These are phyloP conservation scores for Xiphorhynchus erythropygius DNA, from an alignment of 2,797 vertebrate species.

Conservation along the genomic window DNA sequence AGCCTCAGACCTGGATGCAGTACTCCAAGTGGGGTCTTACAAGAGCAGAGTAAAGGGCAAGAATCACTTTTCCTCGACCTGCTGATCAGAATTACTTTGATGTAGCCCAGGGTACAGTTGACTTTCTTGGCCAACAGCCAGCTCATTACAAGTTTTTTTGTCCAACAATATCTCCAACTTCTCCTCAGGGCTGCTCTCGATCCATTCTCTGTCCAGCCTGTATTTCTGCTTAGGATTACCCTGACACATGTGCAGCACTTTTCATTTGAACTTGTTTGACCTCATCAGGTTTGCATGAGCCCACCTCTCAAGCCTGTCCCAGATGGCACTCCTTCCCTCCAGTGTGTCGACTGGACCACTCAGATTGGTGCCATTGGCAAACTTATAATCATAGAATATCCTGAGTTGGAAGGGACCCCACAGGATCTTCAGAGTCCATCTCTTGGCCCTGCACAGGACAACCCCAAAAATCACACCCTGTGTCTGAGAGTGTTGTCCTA, in stretches of 20 bases:
- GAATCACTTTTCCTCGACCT: neutral
- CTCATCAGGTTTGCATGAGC: neutral
- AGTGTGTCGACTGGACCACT: neutral
- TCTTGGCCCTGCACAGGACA: neutral
- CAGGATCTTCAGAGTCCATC: neutral
- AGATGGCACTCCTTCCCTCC: neutral
- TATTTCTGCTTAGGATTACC: neutral
- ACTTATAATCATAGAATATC: neutral
- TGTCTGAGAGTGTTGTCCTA: neutral
- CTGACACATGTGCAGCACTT: neutral
- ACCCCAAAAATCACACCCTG: neutral
- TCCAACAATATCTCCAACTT: neutral
- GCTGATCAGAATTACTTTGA: neutral
- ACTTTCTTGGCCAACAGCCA: neutral
- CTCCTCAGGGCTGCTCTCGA: neutral
- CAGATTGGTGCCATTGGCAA: neutral
- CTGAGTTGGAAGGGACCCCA: neutral
- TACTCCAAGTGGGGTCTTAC: neutral
- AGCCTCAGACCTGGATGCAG: neutral
- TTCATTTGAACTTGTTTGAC: neutral
- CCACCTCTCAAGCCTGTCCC: neutral
- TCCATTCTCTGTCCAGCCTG: neutral
- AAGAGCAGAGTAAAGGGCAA: neutral
- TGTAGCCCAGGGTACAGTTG: neutral
- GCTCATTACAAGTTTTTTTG: neutral